These are phyloP conservation scores for Drosophila burlai DNA, from an alignment of 1,140 invertebrate species.

Conservation along the genomic window DNA sequence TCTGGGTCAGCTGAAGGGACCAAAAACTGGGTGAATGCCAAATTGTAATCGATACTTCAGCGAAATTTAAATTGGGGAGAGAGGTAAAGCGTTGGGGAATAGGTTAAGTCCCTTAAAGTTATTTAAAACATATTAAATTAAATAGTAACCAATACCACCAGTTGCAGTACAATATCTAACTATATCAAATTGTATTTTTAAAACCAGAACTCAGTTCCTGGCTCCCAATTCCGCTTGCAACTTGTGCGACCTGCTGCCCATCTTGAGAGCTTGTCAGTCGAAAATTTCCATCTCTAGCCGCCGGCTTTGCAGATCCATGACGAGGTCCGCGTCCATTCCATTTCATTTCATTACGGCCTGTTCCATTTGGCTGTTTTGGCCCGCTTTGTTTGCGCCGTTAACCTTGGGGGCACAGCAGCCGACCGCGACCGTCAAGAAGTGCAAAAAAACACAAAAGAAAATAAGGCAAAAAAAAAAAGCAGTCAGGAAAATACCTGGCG, in stretches of 20 bases:
- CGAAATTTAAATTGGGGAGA: background rate
- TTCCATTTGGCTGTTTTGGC: conserved; percentile 62
- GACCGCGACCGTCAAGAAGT: conserved; percentile 59
- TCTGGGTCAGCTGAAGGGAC: conserved; percentile 32
- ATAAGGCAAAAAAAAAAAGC: conserved; percentile 17
- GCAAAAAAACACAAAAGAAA: conserved; percentile 21
- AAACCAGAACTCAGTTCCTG: background rate
- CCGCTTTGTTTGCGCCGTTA: conserved; percentile 76
- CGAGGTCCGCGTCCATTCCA: conserved; percentile 36
- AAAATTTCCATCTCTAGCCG: conserved; percentile 56
- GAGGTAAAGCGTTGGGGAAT: background rate
- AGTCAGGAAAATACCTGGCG: conserved; percentile 29
- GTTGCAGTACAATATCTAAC: no score
- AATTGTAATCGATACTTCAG: conserved; percentile 31
- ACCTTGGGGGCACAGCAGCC: conserved; percentile 77
- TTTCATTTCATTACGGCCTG: conserved; percentile 69
- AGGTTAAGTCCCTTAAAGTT: background rate
- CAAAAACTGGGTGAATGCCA: conserved; percentile 32
- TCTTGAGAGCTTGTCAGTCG: conserved; percentile 35
- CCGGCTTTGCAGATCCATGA: conserved; percentile 30
- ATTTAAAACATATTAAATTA: background rate
- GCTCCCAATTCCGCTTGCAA: conserved; percentile 12
- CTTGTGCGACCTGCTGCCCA: conserved; percentile 18
- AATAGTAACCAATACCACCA: background rate
- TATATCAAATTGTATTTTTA: background rate